A percentile compares a stretch with the other conserved stretches of the same genome.
phyloP scores from a whole-genome alignment of 2,888 invertebrate genomes.

The Villa cingulata region DNA sequence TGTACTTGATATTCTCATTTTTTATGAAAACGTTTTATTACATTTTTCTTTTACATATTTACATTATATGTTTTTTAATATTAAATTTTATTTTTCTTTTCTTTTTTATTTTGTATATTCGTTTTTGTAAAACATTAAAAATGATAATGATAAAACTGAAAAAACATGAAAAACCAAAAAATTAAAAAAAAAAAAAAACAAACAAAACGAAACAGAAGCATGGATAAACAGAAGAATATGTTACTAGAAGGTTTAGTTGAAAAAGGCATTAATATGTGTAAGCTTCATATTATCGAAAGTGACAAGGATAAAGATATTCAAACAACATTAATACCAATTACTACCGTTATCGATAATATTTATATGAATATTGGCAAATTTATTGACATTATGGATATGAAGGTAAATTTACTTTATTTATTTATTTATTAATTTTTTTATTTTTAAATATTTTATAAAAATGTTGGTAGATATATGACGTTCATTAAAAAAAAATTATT shows the following conservation, averaged over 20 bases:
- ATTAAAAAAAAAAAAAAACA: no score
- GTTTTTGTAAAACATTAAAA: no score
- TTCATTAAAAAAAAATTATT: no score
- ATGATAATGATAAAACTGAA: no score
- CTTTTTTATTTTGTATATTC: no score
- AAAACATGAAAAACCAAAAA: no score
- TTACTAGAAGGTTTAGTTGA: constrained; percentile 68
- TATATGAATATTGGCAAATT: constrained; percentile 66
- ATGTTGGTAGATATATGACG: neutral
- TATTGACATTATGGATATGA: constrained; percentile 62
- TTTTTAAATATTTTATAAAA: constrained; percentile 9
- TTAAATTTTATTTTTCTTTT: no score
- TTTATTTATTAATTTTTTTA: neutral
- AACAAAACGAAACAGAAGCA: constrained; percentile 48
- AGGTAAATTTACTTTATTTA: constrained; percentile 39
- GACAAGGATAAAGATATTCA: constrained; percentile 22
- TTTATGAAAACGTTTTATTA: neutral
- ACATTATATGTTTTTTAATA: neutral
- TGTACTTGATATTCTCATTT: no score
- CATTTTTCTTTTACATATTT: neutral
- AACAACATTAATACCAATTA: no score
- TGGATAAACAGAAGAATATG: constrained; percentile 72
- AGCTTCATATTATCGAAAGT: constrained; percentile 39
- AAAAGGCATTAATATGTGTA: constrained; percentile 58
- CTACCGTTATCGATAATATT: constrained; percentile 47